Evolutionary conservation across 2,888 invertebrate genomes (phyloP).

Genomic region (Alloscopus bannaensis): DNA sequence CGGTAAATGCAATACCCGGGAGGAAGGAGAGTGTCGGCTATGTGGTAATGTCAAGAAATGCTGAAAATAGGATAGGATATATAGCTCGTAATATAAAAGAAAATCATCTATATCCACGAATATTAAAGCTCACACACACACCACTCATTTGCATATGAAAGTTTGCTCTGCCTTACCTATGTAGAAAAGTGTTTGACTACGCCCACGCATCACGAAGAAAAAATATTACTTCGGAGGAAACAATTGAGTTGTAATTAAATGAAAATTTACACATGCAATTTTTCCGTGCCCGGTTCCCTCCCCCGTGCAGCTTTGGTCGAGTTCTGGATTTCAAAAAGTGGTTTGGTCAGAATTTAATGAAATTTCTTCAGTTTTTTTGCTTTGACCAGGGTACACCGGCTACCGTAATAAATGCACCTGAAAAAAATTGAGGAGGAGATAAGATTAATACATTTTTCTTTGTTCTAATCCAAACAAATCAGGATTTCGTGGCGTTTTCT

Average conservation of each 20-base stretch:
- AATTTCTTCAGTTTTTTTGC: no score
- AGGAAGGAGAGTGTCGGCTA: conserved; percentile 12
- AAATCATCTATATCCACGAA: no score
- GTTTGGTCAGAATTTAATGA: conserved; percentile 7
- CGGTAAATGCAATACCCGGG: conserved; percentile 7
- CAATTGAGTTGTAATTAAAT: conserved; percentile 60
- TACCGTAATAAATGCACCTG: no score
- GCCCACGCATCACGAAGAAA: conserved; percentile 29
- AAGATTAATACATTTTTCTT: no score
- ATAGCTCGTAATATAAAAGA: no score
- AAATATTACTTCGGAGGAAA: conserved; percentile 36
- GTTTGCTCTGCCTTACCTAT: conserved; percentile 10
- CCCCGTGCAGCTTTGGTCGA: no score
- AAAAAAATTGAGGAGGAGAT: no score
- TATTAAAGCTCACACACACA: neutral
- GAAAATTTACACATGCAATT: conserved; percentile 58
- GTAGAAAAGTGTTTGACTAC: conserved; percentile 27
- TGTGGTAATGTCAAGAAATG: neutral
- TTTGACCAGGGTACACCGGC: no score
- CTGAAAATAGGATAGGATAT: conserved; percentile 4
- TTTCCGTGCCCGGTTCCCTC: no score
- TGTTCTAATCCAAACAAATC: no score
- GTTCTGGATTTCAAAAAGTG: no score
- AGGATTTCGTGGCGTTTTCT: no score
- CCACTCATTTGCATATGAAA: neutral